A percentile compares a stretch with the other conserved stretches of the same genome.
These are phyloP conservation scores for Nudaria mundana DNA, from an alignment of 2,888 invertebrate species.

Conservation along the genomic window DNA sequence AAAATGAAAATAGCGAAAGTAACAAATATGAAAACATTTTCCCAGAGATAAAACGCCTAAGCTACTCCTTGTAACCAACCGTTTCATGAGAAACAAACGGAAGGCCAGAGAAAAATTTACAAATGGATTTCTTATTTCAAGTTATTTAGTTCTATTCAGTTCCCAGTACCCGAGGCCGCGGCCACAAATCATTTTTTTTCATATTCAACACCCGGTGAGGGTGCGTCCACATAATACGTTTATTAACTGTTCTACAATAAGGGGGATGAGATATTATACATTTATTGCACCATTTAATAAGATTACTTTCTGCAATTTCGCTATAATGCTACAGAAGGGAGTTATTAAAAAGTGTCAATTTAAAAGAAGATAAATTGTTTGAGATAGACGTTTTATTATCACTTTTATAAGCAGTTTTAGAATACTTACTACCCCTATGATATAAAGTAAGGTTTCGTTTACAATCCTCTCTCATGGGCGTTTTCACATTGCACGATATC, in stretches of 20 bases:
- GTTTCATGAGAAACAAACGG: no score
- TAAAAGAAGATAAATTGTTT: conserved; percentile 7
- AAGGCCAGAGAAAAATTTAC: no score
- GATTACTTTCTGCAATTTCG: conserved; percentile 11
- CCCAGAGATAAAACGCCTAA: no score
- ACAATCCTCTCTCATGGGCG: no score
- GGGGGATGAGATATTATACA: conserved; percentile 14
- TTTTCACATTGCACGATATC: no score
- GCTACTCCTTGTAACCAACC: no score
- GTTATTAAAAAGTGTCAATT: conserved; percentile 1
- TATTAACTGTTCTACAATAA: conserved; percentile 17
- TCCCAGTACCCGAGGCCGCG: conserved; percentile 14
- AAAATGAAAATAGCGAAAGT: conserved; percentile 12
- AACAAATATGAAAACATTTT: conserved; percentile 24
- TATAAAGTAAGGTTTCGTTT: no score
- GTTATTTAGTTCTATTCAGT: conserved; percentile 6
- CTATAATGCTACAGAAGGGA: conserved; percentile 3
- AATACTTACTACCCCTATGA: not conserved
- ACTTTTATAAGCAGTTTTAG: not conserved
- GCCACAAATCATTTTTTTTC: conserved; percentile 36
- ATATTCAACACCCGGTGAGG: conserved; percentile 18
- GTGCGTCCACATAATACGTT: conserved; percentile 7
- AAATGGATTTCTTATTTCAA: no score
- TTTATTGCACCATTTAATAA: conserved; percentile 29
- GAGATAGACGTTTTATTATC: not conserved